Conservation (phyloP, 2,113 vertebrate species). For the Ibidorhyncha struthersii region DNA sequence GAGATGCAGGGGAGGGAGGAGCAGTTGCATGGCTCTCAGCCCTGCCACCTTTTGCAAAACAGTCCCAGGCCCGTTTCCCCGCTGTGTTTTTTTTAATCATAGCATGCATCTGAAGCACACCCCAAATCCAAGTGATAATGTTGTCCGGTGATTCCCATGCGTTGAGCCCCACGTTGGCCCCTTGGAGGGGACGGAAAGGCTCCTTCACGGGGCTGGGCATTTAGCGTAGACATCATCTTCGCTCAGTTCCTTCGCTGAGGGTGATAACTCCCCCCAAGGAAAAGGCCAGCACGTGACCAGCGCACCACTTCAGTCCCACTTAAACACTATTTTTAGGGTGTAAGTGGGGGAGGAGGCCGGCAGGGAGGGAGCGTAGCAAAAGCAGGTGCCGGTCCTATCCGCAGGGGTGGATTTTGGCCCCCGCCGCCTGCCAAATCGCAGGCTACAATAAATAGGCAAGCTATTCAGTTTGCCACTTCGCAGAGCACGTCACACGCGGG, state of each 20-base stretch:
- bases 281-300: constrained; percentile 54
- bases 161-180: background rate
- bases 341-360: constrained; percentile 31
- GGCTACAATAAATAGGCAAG: background rate
- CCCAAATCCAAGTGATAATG: background rate
- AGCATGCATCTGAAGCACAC: background rate
- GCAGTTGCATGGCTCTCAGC: background rate
- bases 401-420: background rate
- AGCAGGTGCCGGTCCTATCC: constrained; percentile 18
- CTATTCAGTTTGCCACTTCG: background rate
- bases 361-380: constrained; percentile 7
- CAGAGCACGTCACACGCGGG: background rate
- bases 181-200: background rate
- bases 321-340: constrained; percentile 59
- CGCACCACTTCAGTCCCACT: constrained; percentile 46
- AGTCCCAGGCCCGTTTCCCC: background rate
- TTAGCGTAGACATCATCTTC: background rate
- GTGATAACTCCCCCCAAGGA: background rate
- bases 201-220: background rate
- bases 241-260: background rate
- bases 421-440: background rate
- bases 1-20: background rate
- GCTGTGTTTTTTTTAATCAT: background rate
- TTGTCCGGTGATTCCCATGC: background rate
- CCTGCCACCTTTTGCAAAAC: background rate